phyloP scores from a whole-genome alignment of 2,797 vertebrate species.

The Sebastes minor region DNA sequence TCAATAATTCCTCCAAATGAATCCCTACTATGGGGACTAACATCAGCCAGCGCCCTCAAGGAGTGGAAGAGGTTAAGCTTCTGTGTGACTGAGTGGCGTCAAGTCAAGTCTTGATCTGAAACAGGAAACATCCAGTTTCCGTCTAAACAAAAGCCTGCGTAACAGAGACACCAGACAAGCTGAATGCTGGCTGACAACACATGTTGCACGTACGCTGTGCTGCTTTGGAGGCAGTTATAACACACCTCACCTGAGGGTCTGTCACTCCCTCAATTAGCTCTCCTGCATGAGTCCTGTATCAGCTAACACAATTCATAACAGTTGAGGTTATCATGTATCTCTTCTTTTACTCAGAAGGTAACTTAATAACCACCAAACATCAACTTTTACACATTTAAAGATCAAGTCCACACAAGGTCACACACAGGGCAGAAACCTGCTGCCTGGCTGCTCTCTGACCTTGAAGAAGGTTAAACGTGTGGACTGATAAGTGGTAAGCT shows the following conservation, averaged over 20 bases:
- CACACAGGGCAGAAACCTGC: not conserved
- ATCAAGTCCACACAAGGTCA: not conserved
- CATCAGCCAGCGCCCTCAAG: too few relatives aligned
- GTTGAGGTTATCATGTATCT: too few relatives aligned
- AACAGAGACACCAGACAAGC: not conserved
- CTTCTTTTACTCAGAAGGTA: not conserved
- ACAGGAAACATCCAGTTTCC: not conserved
- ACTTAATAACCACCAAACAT: not conserved
- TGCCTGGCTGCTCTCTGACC: too few relatives aligned
- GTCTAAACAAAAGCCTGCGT: not conserved
- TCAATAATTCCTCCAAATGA: too few relatives aligned
- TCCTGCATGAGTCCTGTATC: not conserved
- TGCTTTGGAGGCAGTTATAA: not conserved
- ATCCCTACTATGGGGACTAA: too few relatives aligned
- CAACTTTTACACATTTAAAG: not conserved
- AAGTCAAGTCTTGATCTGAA: not conserved
- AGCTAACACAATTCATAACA: too few relatives aligned
- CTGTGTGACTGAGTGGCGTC: not conserved
- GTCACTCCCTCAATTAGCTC: not conserved
- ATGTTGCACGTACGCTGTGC: not conserved
- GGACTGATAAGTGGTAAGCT: too few relatives aligned
- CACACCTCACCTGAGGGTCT: not conserved
- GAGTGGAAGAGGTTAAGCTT: too few relatives aligned
- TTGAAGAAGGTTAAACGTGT: too few relatives aligned
- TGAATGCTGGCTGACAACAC: not conserved